Evolutionary conservation across 2,888 invertebrate genomes (phyloP), one percentile per base, ranked within the genome.

Genomic region (Archaeoteleia sp.): DNA sequence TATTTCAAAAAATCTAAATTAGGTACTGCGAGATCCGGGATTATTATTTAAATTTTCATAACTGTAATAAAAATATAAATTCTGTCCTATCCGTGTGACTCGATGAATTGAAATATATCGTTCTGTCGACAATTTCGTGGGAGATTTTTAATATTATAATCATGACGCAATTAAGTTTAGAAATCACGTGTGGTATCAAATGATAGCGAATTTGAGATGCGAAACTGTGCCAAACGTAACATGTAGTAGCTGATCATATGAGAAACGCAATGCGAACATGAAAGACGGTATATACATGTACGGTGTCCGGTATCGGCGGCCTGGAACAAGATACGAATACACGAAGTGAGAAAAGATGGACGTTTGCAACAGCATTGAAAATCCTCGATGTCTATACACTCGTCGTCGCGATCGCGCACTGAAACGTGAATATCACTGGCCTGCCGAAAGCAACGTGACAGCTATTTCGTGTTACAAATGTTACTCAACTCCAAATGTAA

Each of bases 401-500:
- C 57, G 43, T 49, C 49, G 48, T 34, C 20, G 49, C 55, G 55
- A 51, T 65, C 58, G 66, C 42, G 66, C 60, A 60, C 48, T 60
- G 54, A 66, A 54, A 60, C 54, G 66, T 66, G 58, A 66, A 66
- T 66, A 66, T 66, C 54, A 66, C 54, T 20, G 51, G 30, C 42
- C 27, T 23, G 61, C 15, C 14, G 51, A 67, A 55, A 46, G 61
- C 55, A 32, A 51, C 61, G 37, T 61, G 55, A 67, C 67, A 61
- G 45, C 61, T 60, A 61, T n/a, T 67, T 67, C 61, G 13, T 67
- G 66, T 67, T 54, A 54, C 37, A 55, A 67, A 60, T 66, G 42
- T 60, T 40, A 20, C 40, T 34, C 43, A 27, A 51, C 49, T 46
- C 39, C 51, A 37, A 30, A 57, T 49, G 57, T 55, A 12, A 35